These are phyloP conservation scores for Meloidogyne chitwoodi DNA, from an alignment of 1,140 invertebrate species.

Conservation along the genomic window DNA sequence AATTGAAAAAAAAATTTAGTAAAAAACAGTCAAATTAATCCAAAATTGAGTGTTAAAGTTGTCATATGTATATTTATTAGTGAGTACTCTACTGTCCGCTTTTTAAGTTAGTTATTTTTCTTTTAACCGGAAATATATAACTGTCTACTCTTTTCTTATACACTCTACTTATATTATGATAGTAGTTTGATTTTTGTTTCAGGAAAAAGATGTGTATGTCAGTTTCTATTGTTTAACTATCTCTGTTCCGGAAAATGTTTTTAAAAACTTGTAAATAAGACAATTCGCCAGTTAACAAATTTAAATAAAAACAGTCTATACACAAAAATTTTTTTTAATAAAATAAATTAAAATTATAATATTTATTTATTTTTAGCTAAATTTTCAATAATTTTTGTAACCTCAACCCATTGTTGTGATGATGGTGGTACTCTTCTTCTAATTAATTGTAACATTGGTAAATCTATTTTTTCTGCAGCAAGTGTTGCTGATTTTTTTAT, in stretches of 20 bases:
- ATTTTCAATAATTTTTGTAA: conserved; percentile 17
- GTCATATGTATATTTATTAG: too few relatives aligned
- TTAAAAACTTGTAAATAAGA: neutral
- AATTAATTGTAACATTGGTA: conserved; percentile 22
- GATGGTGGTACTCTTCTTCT: conserved; percentile 12
- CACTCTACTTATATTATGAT: too few relatives aligned
- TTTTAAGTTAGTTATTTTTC: too few relatives aligned
- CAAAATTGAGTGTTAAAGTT: too few relatives aligned
- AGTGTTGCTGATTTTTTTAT: conserved; percentile 22
- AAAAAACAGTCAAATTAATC: too few relatives aligned
- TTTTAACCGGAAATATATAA: too few relatives aligned
- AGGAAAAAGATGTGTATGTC: neutral
- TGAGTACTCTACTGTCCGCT: too few relatives aligned
- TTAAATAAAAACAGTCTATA: too few relatives aligned
- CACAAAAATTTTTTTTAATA: too few relatives aligned
- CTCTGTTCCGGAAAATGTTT: neutral
- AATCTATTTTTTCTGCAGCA: conserved; percentile 22
- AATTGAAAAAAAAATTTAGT: too few relatives aligned
- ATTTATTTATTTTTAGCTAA: neutral
- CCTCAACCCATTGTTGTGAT: conserved; percentile 14
- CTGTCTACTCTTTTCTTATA: too few relatives aligned
- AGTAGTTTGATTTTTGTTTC: neutral
- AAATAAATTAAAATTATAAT: too few relatives aligned
- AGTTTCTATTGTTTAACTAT: neutral
- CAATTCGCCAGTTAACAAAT: neutral